A percentile compares a stretch with the other conserved stretches of the same genome.
Conservation (phyloP, 2,797 vertebrate genomes). For the Crenuchus spilurus region DNA sequence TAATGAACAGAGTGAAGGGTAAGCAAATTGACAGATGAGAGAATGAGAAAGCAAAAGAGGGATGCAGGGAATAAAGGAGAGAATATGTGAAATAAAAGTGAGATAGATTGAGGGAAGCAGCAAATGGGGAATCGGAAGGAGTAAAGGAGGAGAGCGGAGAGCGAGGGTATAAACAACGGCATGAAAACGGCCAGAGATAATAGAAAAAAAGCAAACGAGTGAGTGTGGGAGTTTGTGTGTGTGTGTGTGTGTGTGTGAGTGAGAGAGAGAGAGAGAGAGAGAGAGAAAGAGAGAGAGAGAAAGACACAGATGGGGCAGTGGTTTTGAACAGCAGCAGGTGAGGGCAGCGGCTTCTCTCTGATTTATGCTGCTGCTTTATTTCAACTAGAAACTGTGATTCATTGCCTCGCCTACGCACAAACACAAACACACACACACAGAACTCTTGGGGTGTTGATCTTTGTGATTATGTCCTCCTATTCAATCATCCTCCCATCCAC, state of each 20-base stretch:
- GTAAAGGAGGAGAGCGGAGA: neutral
- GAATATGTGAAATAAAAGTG: slow-evolving; percentile 8
- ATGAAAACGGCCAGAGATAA: neutral
- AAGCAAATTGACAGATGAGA: slow-evolving; percentile 14
- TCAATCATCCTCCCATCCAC: slow-evolving; percentile 35
- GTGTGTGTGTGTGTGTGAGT: slow-evolving; percentile 21
- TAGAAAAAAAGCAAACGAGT: slow-evolving; percentile 9
- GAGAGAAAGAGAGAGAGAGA: neutral
- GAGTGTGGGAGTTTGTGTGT: slow-evolving; percentile 1
- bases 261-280: slow-evolving; percentile 8
- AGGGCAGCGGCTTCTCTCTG: slow-evolving; percentile 33
- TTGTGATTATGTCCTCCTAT: slow-evolving; percentile 39
- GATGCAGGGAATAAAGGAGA: neutral
- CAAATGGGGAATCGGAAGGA: neutral
- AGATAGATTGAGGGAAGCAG: slow-evolving; percentile 8
- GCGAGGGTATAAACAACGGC: neutral
- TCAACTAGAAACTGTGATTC: slow-evolving; percentile 41
- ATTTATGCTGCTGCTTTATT: slow-evolving; percentile 40
- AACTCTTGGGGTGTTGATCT: slow-evolving; percentile 36
- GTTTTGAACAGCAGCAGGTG: slow-evolving; percentile 35
- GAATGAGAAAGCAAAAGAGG: neutral
- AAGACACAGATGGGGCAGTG: slow-evolving; percentile 6
- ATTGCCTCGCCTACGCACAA: slow-evolving; percentile 11
- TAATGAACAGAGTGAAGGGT: slow-evolving; percentile 16
- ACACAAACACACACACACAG: slow-evolving; percentile 10